phyloP scores from a whole-genome alignment of 2,888 invertebrate genomes.

The Anticlea derivata region DNA sequence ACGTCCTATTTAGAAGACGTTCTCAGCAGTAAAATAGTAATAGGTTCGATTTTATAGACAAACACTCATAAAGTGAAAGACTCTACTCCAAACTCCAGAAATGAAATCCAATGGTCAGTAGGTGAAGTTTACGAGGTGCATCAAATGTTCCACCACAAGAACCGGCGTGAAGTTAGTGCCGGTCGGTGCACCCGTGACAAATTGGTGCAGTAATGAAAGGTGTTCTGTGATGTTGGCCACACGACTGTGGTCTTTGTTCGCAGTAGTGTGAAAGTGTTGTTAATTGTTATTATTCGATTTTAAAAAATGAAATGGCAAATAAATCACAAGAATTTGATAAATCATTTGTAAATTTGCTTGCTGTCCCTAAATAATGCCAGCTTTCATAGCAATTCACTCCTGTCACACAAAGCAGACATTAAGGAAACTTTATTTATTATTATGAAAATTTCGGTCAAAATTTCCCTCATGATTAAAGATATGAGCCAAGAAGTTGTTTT shows the following conservation, averaged over 20 bases:
- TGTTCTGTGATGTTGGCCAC: constrained; percentile 7
- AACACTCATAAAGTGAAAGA: constrained; percentile 2
- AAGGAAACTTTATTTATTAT: no score
- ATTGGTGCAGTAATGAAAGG: constrained; percentile 62
- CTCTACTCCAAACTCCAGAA: not conserved
- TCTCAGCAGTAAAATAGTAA: constrained; percentile 1
- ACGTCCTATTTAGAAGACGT: not conserved
- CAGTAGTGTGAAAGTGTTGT: not conserved
- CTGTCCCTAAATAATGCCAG: no score
- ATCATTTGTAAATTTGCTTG: no score
- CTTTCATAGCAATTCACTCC: no score
- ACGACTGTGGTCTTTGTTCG: constrained; percentile 1
- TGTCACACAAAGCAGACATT: no score
- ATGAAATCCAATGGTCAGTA: constrained; percentile 12
- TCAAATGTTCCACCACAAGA: constrained; percentile 33
- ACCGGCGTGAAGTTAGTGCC: constrained; percentile 43
- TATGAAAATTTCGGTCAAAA: no score
- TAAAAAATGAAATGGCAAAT: no score
- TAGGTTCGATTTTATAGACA: constrained; percentile 4
- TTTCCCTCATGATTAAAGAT: no score
- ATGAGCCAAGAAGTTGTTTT: no score
- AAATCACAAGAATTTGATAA: not conserved
- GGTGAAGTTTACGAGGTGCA: constrained; percentile 21
- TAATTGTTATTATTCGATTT: no score
- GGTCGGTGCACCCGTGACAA: constrained; percentile 55